These are phyloP conservation scores for Trypoxylon attenuatum DNA, from an alignment of 2,888 invertebrate species.

Conservation along the genomic window DNA sequence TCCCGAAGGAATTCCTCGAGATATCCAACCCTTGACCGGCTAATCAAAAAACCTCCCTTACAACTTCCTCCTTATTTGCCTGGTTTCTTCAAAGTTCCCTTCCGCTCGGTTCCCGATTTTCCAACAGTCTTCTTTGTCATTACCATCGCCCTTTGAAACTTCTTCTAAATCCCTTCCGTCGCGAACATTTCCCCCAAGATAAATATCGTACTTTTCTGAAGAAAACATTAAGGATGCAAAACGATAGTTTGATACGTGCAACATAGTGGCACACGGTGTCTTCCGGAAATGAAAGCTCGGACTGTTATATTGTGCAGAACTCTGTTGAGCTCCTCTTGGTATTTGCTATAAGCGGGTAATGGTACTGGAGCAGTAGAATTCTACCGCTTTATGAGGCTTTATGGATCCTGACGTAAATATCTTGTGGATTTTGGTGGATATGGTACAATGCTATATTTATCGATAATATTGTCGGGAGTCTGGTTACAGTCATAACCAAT, in stretches of 20 bases:
- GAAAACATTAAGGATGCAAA: neutral
- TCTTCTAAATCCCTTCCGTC: too few relatives aligned
- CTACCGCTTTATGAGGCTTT: neutral
- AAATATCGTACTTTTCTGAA: too few relatives aligned
- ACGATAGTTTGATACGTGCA: slow-evolving; percentile 18
- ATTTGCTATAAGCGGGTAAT: neutral
- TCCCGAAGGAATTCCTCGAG: slow-evolving; percentile 34
- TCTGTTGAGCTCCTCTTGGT: neutral
- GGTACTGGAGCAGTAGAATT: too few relatives aligned
- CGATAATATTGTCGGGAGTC: too few relatives aligned
- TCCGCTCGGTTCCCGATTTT: too few relatives aligned
- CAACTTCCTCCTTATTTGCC: neutral
- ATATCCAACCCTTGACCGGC: slow-evolving; percentile 39
- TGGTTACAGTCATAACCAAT: too few relatives aligned
- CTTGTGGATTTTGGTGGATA: neutral
- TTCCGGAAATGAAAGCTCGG: slow-evolving; percentile 14
- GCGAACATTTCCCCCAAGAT: too few relatives aligned
- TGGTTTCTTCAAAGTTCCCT: neutral
- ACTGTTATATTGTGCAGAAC: slow-evolving; percentile 6
- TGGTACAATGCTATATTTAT: too few relatives aligned
- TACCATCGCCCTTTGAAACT: too few relatives aligned
- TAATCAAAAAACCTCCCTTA: slow-evolving; percentile 48
- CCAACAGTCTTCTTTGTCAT: too few relatives aligned
- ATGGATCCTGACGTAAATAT: neutral
- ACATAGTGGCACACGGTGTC: neutral